phyloP scores from a whole-genome alignment of 1,140 invertebrate species.

The Drosophila orosa region DNA sequence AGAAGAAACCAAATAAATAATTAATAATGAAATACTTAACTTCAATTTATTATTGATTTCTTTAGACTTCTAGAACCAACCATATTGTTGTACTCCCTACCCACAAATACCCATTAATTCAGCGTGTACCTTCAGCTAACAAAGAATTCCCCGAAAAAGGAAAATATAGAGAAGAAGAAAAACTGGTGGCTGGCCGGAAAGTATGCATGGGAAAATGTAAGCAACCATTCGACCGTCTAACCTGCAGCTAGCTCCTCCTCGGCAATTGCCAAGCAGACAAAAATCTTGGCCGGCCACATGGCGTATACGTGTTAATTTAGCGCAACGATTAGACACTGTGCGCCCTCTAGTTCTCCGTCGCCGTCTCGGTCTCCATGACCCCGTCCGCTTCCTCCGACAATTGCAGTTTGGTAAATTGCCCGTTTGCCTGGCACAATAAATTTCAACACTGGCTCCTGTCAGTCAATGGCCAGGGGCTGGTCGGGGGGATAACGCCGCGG shows the following conservation, averaged over 20 bases:
- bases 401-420: slow-evolving; percentile 66
- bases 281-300: slow-evolving; percentile 70
- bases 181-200: slow-evolving; percentile 3
- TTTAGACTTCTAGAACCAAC: no score
- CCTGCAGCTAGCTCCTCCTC: slow-evolving; percentile 18
- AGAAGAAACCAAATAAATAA: neutral
- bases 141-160: neutral
- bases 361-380: neutral
- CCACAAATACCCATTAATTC: slow-evolving; percentile 14
- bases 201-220: slow-evolving; percentile 29
- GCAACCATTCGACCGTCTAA: slow-evolving; percentile 9
- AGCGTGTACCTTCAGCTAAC: slow-evolving; percentile 3
- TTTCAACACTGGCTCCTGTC: slow-evolving; percentile 63
- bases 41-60: no score
- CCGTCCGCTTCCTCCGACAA: slow-evolving; percentile 18
- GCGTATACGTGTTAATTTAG: slow-evolving; percentile 82
- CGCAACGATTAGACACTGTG: slow-evolving; percentile 68
- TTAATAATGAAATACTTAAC: no score
- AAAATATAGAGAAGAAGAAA: neutral
- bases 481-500: slow-evolving; percentile 7
- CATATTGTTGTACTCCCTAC: neutral
- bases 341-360: neutral
- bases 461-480: slow-evolving; percentile 31
- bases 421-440: slow-evolving; percentile 75
- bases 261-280: slow-evolving; percentile 56